These are phyloP conservation scores for Nasonia vitripennis DNA, from an alignment of 1,140 invertebrate genomes.

Conservation along the genomic window DNA sequence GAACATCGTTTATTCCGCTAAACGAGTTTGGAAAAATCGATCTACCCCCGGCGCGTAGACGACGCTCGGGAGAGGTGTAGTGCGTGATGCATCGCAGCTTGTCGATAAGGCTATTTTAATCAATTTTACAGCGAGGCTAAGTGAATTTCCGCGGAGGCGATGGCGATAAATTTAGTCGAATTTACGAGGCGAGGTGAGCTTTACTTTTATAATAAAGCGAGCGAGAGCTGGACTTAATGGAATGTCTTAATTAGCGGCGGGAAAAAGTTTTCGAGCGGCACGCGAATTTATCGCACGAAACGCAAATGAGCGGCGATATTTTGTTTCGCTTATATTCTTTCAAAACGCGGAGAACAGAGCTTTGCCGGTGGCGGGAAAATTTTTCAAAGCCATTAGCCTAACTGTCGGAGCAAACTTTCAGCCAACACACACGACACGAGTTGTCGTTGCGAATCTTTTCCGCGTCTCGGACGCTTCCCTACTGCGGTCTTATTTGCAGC, in stretches of 20 bases:
- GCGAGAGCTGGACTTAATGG: too few species aligned
- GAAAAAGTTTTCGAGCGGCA: too few species aligned
- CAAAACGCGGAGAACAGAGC: too few species aligned
- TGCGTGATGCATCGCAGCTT: too few species aligned
- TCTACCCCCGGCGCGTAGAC: too few species aligned
- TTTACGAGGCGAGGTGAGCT: not conserved
- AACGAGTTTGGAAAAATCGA: too few species aligned
- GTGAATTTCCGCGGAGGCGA: not conserved
- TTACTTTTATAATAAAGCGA: too few species aligned
- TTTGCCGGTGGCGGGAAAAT: not conserved
- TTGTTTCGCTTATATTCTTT: too few species aligned
- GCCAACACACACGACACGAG: not conserved
- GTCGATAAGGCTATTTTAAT: not conserved
- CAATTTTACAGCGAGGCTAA: not conserved
- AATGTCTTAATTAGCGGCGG: too few species aligned
- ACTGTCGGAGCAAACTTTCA: not conserved
- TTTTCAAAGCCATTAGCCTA: not conserved
- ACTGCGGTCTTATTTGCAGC: not conserved
- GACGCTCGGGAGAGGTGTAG: not conserved
- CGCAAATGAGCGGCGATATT: too few species aligned
- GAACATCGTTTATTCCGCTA: not conserved
- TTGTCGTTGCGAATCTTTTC: not conserved
- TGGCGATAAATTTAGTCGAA: not conserved
- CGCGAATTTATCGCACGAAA: too few species aligned
- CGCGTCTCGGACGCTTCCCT: not conserved